phyloP scores from a whole-genome alignment of 2,797 vertebrate species.

The Micrastur ruficollis region DNA sequence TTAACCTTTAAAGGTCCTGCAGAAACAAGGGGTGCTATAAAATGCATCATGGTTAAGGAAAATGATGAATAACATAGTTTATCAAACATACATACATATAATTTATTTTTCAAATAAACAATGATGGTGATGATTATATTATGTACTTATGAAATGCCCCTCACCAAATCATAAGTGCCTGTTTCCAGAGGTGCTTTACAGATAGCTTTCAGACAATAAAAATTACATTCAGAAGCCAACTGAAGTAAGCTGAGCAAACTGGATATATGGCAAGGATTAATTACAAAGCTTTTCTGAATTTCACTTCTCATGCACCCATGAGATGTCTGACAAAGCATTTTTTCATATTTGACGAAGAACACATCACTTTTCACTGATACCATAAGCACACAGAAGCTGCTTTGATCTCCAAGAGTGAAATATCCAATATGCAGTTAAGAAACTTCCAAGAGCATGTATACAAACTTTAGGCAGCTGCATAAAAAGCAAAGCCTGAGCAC shows the following conservation, averaged over 20 bases:
- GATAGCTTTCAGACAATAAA: not conserved
- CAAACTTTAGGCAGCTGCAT: not conserved
- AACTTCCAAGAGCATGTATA: not conserved
- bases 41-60: not conserved
- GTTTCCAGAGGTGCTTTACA: not conserved
- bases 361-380: not conserved
- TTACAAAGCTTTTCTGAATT: not conserved
- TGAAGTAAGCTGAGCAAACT: not conserved
- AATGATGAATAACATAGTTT: not conserved
- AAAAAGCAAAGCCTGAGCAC: not conserved
- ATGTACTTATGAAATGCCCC: not conserved
- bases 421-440: not conserved
- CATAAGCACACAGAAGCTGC: not conserved
- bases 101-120: not conserved
- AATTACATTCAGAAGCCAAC: not conserved
- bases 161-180: not conserved
- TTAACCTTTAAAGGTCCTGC: not conserved
- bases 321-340: not conserved
- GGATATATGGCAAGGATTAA: not conserved
- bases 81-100: not conserved
- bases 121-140: not conserved
- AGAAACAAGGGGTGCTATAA: not conserved
- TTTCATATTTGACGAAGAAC: not conserved
- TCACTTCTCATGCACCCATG: not conserved
- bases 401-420: not conserved